Evolutionary conservation across 2,888 invertebrate genomes (phyloP).

Genomic region (Drosophila yooni): DNA sequence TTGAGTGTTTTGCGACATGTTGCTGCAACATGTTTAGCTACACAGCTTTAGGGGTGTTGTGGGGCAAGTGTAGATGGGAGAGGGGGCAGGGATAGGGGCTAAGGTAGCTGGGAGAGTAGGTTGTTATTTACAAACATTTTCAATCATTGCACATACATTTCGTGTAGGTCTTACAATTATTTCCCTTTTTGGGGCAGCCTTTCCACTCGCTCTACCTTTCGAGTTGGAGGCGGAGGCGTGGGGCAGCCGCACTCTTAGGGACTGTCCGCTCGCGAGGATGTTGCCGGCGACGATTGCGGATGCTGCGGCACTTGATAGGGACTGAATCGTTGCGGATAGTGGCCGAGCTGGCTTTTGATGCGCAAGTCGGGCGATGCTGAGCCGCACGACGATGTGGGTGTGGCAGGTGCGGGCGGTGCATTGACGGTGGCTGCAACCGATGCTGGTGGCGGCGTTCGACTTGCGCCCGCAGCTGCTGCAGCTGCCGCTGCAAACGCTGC

Average conservation of each 20-base stretch:
- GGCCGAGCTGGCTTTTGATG: constrained; percentile 81
- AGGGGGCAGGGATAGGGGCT: background rate
- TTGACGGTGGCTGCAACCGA: constrained; percentile 49
- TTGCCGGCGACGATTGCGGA: constrained; percentile 69
- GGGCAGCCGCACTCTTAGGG: constrained; percentile 45
- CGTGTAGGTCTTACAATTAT: constrained; percentile 17
- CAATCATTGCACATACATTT: constrained; percentile 75
- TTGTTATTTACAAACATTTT: constrained; percentile 67
- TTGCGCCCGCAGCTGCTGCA: constrained; percentile 76
- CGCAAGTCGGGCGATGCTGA: constrained; percentile 85
- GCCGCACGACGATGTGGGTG: constrained; percentile 84
- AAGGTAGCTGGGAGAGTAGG: background rate
- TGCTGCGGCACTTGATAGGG: constrained; percentile 83
- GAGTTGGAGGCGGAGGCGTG: background rate
- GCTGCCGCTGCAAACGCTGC: constrained; percentile 82
- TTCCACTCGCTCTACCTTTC: background rate
- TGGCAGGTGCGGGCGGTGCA: constrained; percentile 76
- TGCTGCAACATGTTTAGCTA: constrained; percentile 66
- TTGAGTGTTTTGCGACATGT: constrained; percentile 57
- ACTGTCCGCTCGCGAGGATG: constrained; percentile 67
- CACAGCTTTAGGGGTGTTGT: constrained; percentile 19
- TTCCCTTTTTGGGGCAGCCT: background rate
- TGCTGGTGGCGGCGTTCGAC: constrained; percentile 78
- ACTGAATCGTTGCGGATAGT: constrained; percentile 82
- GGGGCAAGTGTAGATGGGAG: background rate